A percentile compares a stretch with the other conserved stretches of the same genome.
These are phyloP conservation scores for Pogonomyrmex californicus DNA, from an alignment of 1,140 invertebrate species.

Conservation along the genomic window DNA sequence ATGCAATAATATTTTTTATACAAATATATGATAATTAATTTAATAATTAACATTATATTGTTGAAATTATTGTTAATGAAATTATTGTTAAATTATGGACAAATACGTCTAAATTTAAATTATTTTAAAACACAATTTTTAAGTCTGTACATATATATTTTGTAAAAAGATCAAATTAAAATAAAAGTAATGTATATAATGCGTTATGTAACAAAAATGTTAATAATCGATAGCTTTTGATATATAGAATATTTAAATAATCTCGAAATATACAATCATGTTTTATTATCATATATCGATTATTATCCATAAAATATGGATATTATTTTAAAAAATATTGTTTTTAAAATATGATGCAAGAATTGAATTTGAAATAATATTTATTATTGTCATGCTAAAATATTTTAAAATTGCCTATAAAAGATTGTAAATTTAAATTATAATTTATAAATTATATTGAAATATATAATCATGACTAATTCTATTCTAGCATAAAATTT, in stretches of 20 bases:
- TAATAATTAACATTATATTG: background rate
- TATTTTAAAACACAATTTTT: background rate
- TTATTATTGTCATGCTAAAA: background rate
- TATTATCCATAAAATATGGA: background rate
- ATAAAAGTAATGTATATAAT: background rate
- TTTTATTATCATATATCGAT: background rate
- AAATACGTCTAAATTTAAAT: background rate
- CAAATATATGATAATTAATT: background rate
- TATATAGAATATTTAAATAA: background rate
- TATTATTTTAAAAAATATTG: background rate
- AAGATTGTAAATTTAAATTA: background rate
- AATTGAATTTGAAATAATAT: background rate
- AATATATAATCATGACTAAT: background rate
- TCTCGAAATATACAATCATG: background rate
- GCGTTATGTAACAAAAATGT: background rate
- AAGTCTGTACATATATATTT: background rate
- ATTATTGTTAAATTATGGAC: too few species aligned
- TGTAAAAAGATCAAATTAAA: background rate
- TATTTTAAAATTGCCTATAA: background rate
- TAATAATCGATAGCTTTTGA: background rate
- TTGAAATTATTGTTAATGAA: background rate
- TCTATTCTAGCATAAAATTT: constrained; percentile 14
- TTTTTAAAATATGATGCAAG: background rate
- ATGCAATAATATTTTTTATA: background rate
- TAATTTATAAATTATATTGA: constrained; percentile 1